phyloP scores from a whole-genome alignment of 2,113 vertebrate species.

The Rhynchopsitta pachyrhyncha region DNA sequence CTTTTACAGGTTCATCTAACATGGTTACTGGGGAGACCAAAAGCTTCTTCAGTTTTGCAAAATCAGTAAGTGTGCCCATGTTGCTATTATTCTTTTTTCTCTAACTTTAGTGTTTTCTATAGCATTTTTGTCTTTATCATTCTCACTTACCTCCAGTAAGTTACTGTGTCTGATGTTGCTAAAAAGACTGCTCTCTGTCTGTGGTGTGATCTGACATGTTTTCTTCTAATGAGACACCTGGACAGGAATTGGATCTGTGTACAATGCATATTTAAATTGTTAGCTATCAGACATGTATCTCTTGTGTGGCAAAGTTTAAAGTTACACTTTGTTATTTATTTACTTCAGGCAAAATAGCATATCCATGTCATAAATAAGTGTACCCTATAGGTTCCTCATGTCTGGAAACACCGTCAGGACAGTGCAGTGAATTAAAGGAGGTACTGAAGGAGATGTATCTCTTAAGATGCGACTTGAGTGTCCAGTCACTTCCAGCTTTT shows the following conservation, averaged over 20 bases:
- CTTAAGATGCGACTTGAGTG: background rate
- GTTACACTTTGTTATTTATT: background rate
- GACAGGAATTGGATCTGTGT: background rate
- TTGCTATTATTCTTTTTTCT: background rate
- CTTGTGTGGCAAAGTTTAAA: background rate
- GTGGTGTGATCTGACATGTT: background rate
- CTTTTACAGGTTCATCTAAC: conserved; percentile 92
- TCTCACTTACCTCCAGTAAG: background rate
- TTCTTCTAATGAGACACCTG: background rate
- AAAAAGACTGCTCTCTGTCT: background rate
- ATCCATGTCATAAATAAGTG: background rate
- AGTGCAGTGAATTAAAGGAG: background rate
- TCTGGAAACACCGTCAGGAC: background rate
- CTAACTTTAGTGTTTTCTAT: background rate
- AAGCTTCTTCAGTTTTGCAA: conserved; percentile 99
- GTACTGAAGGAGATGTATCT: background rate
- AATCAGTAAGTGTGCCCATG: conserved; percentile 88
- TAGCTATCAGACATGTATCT: background rate
- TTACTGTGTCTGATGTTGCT: background rate
- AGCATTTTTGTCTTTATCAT: background rate
- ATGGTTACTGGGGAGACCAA: conserved; percentile 99
- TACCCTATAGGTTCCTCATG: background rate
- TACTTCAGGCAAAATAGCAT: background rate
- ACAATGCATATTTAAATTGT: background rate
- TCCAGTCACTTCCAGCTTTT: background rate